Evolutionary conservation across 2,797 vertebrate genomes (phyloP).

Genomic region (Trachops cirrhosus): DNA sequence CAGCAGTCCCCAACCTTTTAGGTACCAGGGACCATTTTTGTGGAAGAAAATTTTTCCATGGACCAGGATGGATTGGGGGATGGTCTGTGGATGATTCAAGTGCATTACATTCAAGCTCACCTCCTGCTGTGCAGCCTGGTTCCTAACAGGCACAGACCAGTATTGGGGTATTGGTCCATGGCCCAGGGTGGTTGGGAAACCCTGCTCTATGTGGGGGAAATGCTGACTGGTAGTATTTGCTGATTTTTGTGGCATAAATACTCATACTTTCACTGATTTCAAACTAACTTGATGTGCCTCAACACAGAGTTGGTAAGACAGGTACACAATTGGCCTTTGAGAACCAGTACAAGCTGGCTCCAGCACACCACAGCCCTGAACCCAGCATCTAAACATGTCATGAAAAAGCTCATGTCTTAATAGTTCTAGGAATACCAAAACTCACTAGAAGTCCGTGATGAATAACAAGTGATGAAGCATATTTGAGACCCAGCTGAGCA

Average conservation of each 20-base stretch:
- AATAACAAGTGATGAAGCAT: constrained; percentile 42
- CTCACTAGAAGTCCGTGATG: not conserved
- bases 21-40: too few relatives aligned
- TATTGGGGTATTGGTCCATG: too few relatives aligned
- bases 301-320: not conserved
- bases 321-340: not conserved
- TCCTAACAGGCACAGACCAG: too few relatives aligned
- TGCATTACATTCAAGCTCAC: too few relatives aligned
- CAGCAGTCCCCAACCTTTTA: too few relatives aligned
- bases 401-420: constrained; percentile 11
- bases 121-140: too few relatives aligned
- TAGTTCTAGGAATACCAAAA: constrained; percentile 2
- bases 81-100: too few relatives aligned
- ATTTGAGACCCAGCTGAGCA: not conserved
- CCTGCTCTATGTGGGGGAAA: too few relatives aligned
- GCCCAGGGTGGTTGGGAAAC: too few relatives aligned
- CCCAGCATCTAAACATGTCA: not conserved
- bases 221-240: not conserved
- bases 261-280: not conserved
- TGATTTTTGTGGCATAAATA: constrained; percentile 27
- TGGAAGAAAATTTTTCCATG: too few relatives aligned
- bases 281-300: not conserved
- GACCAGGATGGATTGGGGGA: too few relatives aligned
- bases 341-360: not conserved
- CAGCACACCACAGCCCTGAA: not conserved